These are phyloP conservation scores for Ametastegia equiseti DNA, from an alignment of 2,888 invertebrate species.

Conservation along the genomic window DNA sequence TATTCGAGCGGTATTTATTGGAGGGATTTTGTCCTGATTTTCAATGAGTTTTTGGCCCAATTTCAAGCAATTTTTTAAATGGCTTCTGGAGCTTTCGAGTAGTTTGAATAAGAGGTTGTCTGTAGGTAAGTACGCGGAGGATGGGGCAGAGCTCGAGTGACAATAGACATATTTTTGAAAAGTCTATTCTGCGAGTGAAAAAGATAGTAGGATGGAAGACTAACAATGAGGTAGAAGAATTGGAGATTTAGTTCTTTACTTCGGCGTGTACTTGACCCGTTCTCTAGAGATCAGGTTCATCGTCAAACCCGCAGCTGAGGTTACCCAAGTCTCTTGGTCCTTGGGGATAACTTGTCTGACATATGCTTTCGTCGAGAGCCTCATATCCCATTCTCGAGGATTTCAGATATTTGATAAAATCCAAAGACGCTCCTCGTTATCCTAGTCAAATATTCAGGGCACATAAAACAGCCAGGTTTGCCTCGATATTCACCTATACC, in stretches of 20 bases:
- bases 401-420: neutral
- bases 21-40: no score
- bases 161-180: constrained; percentile 10
- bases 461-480: neutral
- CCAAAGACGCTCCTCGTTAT: constrained; percentile 6
- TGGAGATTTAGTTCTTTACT: neutral
- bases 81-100: neutral
- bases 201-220: neutral
- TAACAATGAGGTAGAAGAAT: constrained; percentile 13
- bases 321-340: neutral
- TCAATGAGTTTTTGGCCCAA: neutral
- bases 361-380: neutral
- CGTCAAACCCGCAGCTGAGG: neutral
- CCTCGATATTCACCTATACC: neutral
- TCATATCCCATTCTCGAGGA: neutral
- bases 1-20: no score
- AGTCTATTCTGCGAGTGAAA: neutral
- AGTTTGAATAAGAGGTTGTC: neutral
- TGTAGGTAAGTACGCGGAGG: neutral
- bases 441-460: constrained; percentile 10
- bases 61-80: neutral
- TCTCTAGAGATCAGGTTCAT: neutral
- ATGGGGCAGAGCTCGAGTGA: neutral
- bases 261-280: constrained; percentile 14
- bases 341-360: constrained; percentile 14